These are phyloP conservation scores for Phaonia tiefii DNA, from an alignment of 2,888 invertebrate species.

Conservation along the genomic window DNA sequence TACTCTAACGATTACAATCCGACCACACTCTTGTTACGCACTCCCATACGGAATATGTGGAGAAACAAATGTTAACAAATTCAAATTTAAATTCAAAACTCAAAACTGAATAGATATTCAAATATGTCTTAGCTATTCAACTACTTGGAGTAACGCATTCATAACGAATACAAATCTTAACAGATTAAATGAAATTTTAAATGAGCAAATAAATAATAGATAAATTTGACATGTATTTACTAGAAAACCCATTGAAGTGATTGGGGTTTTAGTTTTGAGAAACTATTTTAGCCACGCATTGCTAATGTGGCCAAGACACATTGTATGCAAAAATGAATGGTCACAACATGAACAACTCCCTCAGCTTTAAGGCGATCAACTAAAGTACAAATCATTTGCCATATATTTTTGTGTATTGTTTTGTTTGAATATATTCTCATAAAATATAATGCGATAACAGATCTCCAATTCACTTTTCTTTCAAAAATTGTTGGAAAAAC, in stretches of 20 bases:
- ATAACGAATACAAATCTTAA: constrained; percentile 4
- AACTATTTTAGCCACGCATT: constrained; percentile 18
- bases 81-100: constrained; percentile 16
- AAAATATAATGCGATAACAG: constrained; percentile 25
- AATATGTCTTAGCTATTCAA: no score
- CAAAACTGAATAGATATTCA: no score
- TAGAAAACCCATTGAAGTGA: constrained; percentile 35
- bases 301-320: constrained; percentile 3
- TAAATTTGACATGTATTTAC: neutral
- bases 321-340: constrained; percentile 13
- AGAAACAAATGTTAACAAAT: neutral
- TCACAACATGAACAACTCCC: neutral
- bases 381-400: constrained; percentile 30
- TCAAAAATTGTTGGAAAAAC: neutral
- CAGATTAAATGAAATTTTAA: constrained; percentile 1
- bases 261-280: constrained; percentile 1
- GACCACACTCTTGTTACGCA: neutral
- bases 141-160: no score
- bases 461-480: constrained; percentile 13
- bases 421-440: neutral
- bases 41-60: neutral
- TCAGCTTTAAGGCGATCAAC: constrained; percentile 13
- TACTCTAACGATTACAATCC: neutral
- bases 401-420: neutral
- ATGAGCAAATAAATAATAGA: constrained; percentile 17